Percentiles rank a stretch among this genome's conserved stretches.
Conservation (phyloP, 1,140 invertebrate species). For the Temnothorax longispinosus region DNA sequence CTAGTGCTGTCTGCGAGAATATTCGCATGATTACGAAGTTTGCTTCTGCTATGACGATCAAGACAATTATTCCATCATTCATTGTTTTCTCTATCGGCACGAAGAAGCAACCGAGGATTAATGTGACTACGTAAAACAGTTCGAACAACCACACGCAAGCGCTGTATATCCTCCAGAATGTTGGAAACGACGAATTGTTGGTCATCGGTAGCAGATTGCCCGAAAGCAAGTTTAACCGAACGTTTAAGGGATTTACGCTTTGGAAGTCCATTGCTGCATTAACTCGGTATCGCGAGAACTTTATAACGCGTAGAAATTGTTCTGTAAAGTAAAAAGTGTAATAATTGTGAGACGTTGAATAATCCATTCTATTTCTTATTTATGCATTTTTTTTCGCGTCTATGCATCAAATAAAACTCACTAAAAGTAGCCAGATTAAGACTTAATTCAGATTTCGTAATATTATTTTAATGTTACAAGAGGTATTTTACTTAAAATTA, state of each 20-base stretch:
- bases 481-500: too few relatives aligned
- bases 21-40: neutral
- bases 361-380: too few relatives aligned
- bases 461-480: too few relatives aligned
- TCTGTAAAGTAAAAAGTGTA: too few relatives aligned
- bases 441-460: too few relatives aligned
- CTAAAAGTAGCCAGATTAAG: too few relatives aligned
- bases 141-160: neutral
- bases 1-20: neutral
- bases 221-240: neutral
- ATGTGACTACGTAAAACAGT: neutral
- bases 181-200: neutral
- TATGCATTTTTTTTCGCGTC: too few relatives aligned
- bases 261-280: constrained; percentile 4
- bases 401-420: too few relatives aligned
- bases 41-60: neutral
- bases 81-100: neutral
- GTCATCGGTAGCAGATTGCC: constrained; percentile 10
- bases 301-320: too few relatives aligned
- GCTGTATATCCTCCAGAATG: neutral
- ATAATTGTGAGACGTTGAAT: too few relatives aligned
- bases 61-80: neutral
- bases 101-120: neutral
- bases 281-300: too few relatives aligned
- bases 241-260: neutral